These are phyloP conservation scores for Nannoperca australis DNA, from an alignment of 2,797 vertebrate species.

Conservation along the genomic window DNA sequence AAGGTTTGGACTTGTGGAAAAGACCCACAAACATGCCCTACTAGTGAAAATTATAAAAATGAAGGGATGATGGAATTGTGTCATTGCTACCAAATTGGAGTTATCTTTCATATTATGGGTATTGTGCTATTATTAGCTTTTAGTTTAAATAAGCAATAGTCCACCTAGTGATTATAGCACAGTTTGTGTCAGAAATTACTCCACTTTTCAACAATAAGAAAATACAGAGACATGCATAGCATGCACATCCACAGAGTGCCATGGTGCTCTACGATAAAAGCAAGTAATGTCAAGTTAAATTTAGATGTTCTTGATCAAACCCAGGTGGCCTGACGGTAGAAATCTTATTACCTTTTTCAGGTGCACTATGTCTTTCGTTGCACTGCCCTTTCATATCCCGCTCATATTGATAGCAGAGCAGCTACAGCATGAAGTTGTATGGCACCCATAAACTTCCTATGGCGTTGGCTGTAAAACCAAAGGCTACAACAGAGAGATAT, in stretches of 20 bases:
- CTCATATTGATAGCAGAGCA: conserved; percentile 64
- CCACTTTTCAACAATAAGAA: conserved; percentile 35
- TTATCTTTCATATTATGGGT: background rate
- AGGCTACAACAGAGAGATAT: conserved; percentile 71
- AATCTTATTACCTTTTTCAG: conserved; percentile 54
- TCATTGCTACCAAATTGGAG: conserved; percentile 28
- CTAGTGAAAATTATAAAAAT: conserved; percentile 6
- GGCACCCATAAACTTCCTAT: conserved; percentile 72
- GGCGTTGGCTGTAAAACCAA: conserved; percentile 68
- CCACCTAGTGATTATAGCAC: background rate
- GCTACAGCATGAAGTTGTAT: conserved; percentile 70
- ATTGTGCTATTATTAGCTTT: conserved; percentile 8
- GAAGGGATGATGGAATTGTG: conserved; percentile 4
- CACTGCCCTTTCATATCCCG: conserved; percentile 72
- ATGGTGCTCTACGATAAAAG: conserved; percentile 36
- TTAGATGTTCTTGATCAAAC: conserved; percentile 60
- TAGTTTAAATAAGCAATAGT: conserved; percentile 11
- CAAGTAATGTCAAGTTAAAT: conserved; percentile 42
- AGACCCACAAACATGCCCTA: background rate
- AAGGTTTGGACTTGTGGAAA: conserved; percentile 17
- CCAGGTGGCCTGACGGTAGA: conserved; percentile 54
- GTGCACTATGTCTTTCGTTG: conserved; percentile 61
- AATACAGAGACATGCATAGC: conserved; percentile 27
- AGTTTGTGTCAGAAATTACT: conserved; percentile 15
- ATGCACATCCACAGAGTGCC: background rate